Base-by-base conservation (phyloP, 2,113 vertebrate species). In the Felis chaus region DNA sequence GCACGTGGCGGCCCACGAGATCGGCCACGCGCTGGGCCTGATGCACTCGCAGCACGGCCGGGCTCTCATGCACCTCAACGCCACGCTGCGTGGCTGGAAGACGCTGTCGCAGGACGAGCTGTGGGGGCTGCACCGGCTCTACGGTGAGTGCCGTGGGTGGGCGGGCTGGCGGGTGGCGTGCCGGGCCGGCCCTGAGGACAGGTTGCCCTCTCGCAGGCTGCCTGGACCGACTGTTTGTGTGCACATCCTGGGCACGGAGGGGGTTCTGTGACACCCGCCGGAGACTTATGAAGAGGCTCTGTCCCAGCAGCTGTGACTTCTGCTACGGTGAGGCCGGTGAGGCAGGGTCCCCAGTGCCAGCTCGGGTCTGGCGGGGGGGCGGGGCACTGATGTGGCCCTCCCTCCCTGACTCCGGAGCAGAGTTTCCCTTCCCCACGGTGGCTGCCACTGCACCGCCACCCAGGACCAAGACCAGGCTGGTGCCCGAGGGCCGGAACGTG, bases 61-160 rank as follows among this genome's bases (percentile, higher is more conserved):
- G 0, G 99, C 99, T 36, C 99, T 99, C 95, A 99, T 99, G 99
- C 99, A 99, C 98, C 98, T 99, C 97, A 99, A 99, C 0, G 99
- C 99, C 95, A 99, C 99, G 0, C 76, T 99, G 98, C 99, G 99
- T 0, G 99, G 99, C 69, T 99, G 99, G 33, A 99, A 99, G 95
- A 97, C 97, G 1, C 99, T 99, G 97, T 99, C 99, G 0, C 99
- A 99, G 97, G 99, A 99, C 0, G 99, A 99, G 27, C 99, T 99
- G 98, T 99, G 99, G 99, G 99, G 99, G 2, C 97, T 99, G 95
- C 99, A 99, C 98, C 98, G 99, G 86, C 99, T 99, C 80, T 99
- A 99, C 0, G 99, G 99, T 99, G 98, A 63, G 99, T 41, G 27
- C 31, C 5, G 11, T 0, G 9, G 55, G 48, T 0, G 10, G 79